A percentile compares a stretch with the other conserved stretches of the same genome.
phyloP scores from a whole-genome alignment of 2,888 invertebrate genomes.

The Phasia obesa region DNA sequence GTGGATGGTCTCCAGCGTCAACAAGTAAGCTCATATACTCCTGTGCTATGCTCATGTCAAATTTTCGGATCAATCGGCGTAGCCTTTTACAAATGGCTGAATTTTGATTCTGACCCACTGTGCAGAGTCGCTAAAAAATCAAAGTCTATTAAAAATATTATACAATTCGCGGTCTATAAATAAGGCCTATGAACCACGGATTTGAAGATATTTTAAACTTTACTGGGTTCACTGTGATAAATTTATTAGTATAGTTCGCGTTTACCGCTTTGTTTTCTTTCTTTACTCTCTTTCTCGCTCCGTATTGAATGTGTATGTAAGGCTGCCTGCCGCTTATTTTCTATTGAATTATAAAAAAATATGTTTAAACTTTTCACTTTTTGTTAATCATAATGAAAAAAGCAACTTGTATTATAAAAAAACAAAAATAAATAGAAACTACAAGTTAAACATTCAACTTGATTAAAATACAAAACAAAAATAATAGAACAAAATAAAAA shows the following conservation, averaged over 20 bases:
- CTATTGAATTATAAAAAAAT: slow-evolving; percentile 44
- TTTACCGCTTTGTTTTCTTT: background rate
- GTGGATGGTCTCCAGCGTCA: no score
- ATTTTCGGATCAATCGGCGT: no score
- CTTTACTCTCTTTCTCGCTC: background rate
- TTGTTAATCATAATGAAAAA: slow-evolving; percentile 40
- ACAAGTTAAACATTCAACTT: slow-evolving; percentile 65
- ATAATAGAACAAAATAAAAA: background rate
- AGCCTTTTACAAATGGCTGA: no score
- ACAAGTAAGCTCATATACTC: no score
- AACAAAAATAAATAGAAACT: slow-evolving; percentile 46
- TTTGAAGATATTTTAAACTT: background rate
- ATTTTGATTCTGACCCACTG: no score
- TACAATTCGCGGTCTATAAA: no score
- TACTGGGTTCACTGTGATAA: background rate
- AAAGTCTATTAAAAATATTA: no score
- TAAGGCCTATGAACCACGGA: no score
- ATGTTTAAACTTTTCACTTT: slow-evolving; percentile 13
- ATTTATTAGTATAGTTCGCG: background rate
- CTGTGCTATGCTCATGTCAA: no score
- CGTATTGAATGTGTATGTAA: slow-evolving; percentile 43
- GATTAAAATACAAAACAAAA: slow-evolving; percentile 25
- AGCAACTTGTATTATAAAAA: slow-evolving; percentile 1
- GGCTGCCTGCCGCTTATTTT: slow-evolving; percentile 57
- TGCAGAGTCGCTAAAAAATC: no score